Evolutionary conservation across 1,140 invertebrate genomes (phyloP), one percentile per base, ranked within the genome.

Genomic region (Apocrypta bakeri): DNA sequence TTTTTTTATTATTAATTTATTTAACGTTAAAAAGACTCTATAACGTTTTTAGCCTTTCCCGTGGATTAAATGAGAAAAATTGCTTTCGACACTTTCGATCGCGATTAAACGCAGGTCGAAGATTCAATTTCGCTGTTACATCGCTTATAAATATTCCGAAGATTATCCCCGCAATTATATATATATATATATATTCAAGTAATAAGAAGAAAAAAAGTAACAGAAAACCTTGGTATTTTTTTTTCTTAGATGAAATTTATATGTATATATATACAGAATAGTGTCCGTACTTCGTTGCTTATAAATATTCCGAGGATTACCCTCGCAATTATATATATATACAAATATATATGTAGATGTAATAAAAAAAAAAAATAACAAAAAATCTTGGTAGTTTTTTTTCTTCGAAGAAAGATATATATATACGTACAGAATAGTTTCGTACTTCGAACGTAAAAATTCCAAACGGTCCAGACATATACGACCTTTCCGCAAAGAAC

Each of bases 361-460:
- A 61, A 12, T 2, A 12, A 61, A 12, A 61, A 3, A 21, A 14
- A 61, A 14, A 14, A 3, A 14, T 4, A 61, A 14, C 2, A 3
- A n/a, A 14, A 61, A 61, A 61, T n/a, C n/a, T n/a, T n/a, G 14
- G 56, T 61, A 4, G 17, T 8, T 3, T 6, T 61, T 61, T 61
- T 61, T n/a, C 56, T 37, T 61, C 14, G 3, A 14, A 61, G 56
- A 14, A n/a, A n/a, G 4, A 61, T 14, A 14, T 21, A 61, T 21
- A n/a, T 12, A 21, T n/a, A 3, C 11, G 56, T n/a, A 21, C 69
- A 69, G 40, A 17, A 56, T 25, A n/a, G 79, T 66, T 37, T n/a
- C 11, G 33, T 29, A 64, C 31, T 17, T 27, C 31, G 79, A 79
- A 82, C 83, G 86, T 88, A 88, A 90, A 90, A 89, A 90, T 90